Conservation (phyloP, 2,888 invertebrate genomes). For the Lepidocyrtinus sp. region DNA sequence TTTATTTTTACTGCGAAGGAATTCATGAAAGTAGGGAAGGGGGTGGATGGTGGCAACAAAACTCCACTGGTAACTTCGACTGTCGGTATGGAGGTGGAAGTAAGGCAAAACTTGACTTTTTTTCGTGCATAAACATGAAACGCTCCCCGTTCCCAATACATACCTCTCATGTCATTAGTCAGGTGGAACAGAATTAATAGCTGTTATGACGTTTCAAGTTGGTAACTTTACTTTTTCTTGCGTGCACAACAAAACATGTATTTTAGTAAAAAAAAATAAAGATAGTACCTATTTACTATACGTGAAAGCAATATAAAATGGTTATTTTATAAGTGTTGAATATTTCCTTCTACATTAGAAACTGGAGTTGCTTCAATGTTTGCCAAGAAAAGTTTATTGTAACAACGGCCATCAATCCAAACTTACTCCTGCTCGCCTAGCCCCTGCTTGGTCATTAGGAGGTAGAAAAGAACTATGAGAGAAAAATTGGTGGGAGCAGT, state of each 20-base stretch:
- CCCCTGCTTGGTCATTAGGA: neutral
- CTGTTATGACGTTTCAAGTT: constrained; percentile 6
- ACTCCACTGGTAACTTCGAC: too few relatives aligned
- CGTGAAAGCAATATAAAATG: too few relatives aligned
- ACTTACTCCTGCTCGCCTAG: neutral
- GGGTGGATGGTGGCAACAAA: constrained; percentile 14
- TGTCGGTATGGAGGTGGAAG: too few relatives aligned
- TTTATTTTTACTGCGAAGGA: neutral
- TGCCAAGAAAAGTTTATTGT: constrained; percentile 2
- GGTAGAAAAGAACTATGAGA: constrained; percentile 16
- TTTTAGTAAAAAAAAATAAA: too few relatives aligned
- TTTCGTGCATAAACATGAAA: neutral
- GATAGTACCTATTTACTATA: too few relatives aligned
- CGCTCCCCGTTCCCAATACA: neutral
- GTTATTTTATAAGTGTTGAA: too few relatives aligned
- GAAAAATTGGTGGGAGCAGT: constrained; percentile 51
- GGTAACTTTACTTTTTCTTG: constrained; percentile 6
- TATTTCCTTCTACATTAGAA: neutral
- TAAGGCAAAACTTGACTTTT: neutral
- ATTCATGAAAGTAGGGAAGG: constrained; percentile 1
- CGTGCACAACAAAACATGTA: too few relatives aligned
- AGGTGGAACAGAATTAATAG: constrained; percentile 13
- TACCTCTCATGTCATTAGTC: constrained; percentile 11
- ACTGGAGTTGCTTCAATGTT: neutral
- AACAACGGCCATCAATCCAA: constrained; percentile 50